These are phyloP conservation scores for Sycophaga agraensis DNA, from an alignment of 1,140 invertebrate species.

Conservation along the genomic window DNA sequence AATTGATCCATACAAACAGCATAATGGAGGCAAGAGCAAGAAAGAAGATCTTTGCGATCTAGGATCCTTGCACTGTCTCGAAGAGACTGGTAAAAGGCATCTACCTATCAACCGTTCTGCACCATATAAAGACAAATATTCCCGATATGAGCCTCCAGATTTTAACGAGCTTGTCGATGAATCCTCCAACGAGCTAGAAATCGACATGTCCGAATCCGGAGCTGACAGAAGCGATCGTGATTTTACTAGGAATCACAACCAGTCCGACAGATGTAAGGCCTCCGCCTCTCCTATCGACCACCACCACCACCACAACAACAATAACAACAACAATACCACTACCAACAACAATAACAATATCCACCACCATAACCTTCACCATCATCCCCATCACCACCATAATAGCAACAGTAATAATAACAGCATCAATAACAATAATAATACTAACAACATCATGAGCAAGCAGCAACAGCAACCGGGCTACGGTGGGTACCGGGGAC, in stretches of 20 bases:
- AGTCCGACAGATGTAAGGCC: conserved; percentile 47
- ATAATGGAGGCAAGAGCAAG: conserved; percentile 39
- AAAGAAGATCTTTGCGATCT: conserved; percentile 33
- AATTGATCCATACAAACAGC: conserved; percentile 35
- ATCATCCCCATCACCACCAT: too few species aligned
- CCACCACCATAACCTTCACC: conserved; percentile 30
- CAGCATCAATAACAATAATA: too few species aligned
- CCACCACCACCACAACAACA: too few species aligned
- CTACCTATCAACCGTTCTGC: conserved; percentile 33
- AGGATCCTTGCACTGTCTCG: conserved; percentile 49
- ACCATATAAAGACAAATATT: conserved; percentile 52
- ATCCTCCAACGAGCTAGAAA: conserved; percentile 76
- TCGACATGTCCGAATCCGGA: conserved; percentile 71
- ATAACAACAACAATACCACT: too few species aligned
- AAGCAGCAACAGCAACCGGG: conserved; percentile 31
- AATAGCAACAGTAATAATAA: too few species aligned
- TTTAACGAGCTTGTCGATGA: conserved; percentile 79
- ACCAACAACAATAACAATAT: conserved; percentile 20
- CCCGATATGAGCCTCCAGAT: conserved; percentile 70
- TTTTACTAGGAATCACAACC: conserved; percentile 27
- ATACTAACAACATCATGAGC: too few species aligned
- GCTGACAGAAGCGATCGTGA: conserved; percentile 52
- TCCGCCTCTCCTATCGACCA: conserved; percentile 42
- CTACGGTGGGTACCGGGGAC: conserved; percentile 47
- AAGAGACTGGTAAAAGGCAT: conserved; percentile 39